Evolutionary conservation across 2,113 vertebrate species (phyloP).

Genomic region (Thinocorus orbignyianus): DNA sequence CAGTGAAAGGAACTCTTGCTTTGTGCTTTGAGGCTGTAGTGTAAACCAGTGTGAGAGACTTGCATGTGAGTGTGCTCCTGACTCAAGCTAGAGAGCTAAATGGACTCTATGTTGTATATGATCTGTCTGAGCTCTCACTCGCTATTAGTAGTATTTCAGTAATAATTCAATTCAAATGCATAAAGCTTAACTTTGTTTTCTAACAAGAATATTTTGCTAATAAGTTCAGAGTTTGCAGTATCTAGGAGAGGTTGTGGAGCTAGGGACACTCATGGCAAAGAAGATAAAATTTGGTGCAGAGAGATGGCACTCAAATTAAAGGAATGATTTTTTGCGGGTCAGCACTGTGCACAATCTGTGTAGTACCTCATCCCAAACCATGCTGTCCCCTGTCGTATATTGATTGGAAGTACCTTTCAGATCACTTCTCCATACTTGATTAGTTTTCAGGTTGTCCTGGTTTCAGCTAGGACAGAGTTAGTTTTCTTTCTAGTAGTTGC

Average conservation of each 20-base stretch:
- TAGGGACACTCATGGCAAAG: background rate
- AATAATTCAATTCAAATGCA: accelerated
- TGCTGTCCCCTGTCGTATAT: background rate
- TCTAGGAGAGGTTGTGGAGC: background rate
- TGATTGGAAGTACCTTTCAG: background rate
- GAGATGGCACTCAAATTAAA: background rate
- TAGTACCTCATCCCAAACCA: background rate
- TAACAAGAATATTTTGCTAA: background rate
- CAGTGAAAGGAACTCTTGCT: background rate
- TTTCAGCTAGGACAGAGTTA: background rate
- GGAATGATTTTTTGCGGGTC: background rate
- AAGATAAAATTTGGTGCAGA: background rate
- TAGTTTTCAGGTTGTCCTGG: background rate
- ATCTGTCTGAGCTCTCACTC: background rate
- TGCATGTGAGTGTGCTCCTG: background rate
- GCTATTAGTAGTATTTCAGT: background rate
- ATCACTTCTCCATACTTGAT: background rate
- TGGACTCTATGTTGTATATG: background rate
- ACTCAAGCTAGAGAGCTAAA: background rate
- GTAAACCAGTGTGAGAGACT: background rate
- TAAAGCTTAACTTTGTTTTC: background rate
- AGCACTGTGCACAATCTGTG: background rate
- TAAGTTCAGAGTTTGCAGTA: background rate
- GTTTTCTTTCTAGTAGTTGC: background rate
- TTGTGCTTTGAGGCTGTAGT: background rate